Conservation (phyloP, 2,797 vertebrate genomes). For the Kryptopterus vitreolus region DNA sequence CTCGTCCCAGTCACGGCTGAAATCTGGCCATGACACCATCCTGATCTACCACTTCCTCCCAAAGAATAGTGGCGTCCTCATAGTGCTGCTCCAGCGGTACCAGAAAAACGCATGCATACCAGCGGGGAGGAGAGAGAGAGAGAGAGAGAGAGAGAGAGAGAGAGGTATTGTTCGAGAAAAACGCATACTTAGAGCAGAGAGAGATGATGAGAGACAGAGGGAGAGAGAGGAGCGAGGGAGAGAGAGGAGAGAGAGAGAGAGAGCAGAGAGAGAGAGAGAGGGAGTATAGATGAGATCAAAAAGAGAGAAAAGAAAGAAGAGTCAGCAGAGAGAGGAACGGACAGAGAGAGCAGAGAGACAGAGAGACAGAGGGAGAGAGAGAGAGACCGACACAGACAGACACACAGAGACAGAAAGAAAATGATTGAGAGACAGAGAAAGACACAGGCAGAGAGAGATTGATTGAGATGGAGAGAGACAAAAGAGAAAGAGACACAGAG, state of each 20-base stretch:
- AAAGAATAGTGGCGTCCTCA: conserved; percentile 54
- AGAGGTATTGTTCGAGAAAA: neutral
- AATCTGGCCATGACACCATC: conserved; percentile 59
- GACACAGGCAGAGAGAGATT: neutral
- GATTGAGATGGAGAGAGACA: neutral
- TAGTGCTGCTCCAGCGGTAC: conserved; percentile 48
- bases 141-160: neutral
- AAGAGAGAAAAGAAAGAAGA: too few relatives aligned
- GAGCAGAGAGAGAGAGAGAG: neutral
- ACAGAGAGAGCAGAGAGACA: neutral
- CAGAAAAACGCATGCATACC: neutral
- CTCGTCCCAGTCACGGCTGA: conserved; percentile 34
- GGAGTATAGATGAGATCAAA: too few relatives aligned
- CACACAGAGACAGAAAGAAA: neutral
- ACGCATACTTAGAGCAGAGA: too few relatives aligned
- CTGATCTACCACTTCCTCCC: conserved; percentile 70
- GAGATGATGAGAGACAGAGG: too few relatives aligned
- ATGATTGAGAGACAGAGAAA: neutral
- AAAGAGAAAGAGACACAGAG: neutral
- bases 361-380: too few relatives aligned
- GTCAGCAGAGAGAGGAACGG: neutral
- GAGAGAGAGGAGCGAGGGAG: neutral
- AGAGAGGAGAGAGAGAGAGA: neutral
- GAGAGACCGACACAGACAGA: neutral
- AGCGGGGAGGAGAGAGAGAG: too few relatives aligned